A percentile compares a stretch with the other conserved stretches of the same genome.
These are phyloP conservation scores for Chloroceryle aenea DNA, from an alignment of 2,113 vertebrate genomes.

Conservation along the genomic window DNA sequence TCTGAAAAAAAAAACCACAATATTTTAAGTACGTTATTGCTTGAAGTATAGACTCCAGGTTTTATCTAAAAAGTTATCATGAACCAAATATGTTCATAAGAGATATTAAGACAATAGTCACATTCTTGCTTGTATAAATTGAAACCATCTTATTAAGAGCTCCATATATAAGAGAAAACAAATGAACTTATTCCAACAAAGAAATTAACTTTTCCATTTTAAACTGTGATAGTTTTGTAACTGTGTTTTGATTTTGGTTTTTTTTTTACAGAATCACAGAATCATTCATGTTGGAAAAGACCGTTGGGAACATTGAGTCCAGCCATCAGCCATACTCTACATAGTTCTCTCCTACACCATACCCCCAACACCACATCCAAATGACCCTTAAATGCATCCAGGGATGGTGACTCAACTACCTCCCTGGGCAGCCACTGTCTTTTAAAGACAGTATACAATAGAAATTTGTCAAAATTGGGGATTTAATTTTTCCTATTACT, in stretches of 20 bases:
- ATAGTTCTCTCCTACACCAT: too few relatives aligned
- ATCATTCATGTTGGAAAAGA: too few relatives aligned
- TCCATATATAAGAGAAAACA: not conserved
- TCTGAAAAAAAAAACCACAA: not conserved
- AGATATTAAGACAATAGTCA: not conserved
- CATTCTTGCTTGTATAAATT: not conserved
- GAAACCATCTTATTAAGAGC: not conserved
- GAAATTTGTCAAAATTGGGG: not conserved
- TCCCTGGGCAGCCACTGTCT: too few relatives aligned
- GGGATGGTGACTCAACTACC: too few relatives aligned
- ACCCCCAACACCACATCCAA: too few relatives aligned
- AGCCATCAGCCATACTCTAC: too few relatives aligned
- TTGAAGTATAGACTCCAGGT: not conserved
- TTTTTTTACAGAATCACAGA: too few relatives aligned
- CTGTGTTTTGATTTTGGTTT: not conserved
- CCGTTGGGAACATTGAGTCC: too few relatives aligned
- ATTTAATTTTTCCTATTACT: not conserved
- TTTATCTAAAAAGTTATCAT: not conserved
- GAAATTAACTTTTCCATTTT: not conserved
- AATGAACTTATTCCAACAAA: not conserved
- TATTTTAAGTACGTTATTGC: not conserved
- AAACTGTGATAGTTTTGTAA: not conserved
- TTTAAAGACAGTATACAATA: too few relatives aligned
- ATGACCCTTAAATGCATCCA: too few relatives aligned
- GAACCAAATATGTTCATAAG: not conserved